phyloP scores from a whole-genome alignment of 2,797 vertebrate genomes.

The Holocentrus rufus region DNA sequence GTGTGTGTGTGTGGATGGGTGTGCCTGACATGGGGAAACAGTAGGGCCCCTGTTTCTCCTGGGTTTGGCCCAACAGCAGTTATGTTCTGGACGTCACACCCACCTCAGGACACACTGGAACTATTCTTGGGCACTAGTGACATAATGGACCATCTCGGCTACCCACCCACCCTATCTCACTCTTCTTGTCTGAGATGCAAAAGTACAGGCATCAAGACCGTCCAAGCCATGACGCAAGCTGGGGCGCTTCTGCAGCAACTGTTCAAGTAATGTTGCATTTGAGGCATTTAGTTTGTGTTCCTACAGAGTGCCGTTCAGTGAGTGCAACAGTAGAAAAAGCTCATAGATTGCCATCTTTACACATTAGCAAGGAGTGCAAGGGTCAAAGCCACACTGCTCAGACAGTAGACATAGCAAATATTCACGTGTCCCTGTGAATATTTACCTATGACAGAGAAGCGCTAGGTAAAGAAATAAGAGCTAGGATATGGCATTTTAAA shows the following conservation, averaged over 20 bases:
- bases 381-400: too few species aligned
- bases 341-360: too few species aligned
- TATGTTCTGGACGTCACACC: constrained; percentile 76
- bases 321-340: too few species aligned
- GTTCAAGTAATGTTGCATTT: neutral
- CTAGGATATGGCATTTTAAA: too few species aligned
- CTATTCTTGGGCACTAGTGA: constrained; percentile 80
- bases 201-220: constrained; percentile 44
- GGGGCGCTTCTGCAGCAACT: constrained; percentile 48
- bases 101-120: constrained; percentile 76
- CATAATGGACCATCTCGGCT: constrained; percentile 75
- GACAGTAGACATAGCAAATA: too few species aligned
- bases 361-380: too few species aligned
- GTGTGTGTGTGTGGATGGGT: constrained; percentile 43
- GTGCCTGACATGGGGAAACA: constrained; percentile 76
- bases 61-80: constrained; percentile 74
- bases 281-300: neutral
- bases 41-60: constrained; percentile 81
- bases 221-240: constrained; percentile 35
- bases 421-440: too few species aligned
- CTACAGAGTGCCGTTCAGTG: neutral
- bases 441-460: too few species aligned
- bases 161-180: constrained; percentile 44
- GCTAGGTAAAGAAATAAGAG: too few species aligned
- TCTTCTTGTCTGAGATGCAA: neutral